Base-by-base conservation (phyloP, 1,140 invertebrate genomes). In the Philaenus spumarius region DNA sequence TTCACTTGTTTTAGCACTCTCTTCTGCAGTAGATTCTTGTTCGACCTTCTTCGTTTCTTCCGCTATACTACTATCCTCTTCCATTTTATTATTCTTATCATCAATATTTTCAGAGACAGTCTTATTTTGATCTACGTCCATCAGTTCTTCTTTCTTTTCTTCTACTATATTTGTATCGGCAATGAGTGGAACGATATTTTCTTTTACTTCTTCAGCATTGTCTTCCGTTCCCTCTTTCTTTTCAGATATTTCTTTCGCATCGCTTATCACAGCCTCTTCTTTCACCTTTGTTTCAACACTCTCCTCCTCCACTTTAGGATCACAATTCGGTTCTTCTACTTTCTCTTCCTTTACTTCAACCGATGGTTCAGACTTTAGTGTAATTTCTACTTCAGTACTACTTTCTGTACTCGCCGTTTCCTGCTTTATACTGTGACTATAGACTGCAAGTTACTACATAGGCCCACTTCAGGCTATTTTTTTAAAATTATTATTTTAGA, bases 371-470 rank as follows among this genome's bases (percentile, higher is more conserved):
- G 64, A 55, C 34, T 51, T 46, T 55, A 59, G 53, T 17, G 59
- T 57, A 30, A 30, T 30, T 30, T 30, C 26, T 2, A 70, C 62
- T 62, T 76, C 74, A 43, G 73, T 72, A 52, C 78, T 80, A 64
- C 45, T 43, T 26, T 40, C 19, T 11, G 52, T 53, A 2, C 61
- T 50, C 17, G 72, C 68, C 39, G 75, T 46, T 73, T 74, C 48
- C 74, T 74, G 17, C 68, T 66, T 2, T 4, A 37, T 55, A 30
- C 47, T 58, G n/a, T n/a, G n/a, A n/a, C n/a, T n/a, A n/a, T n/a
- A n/a, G n/a, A n/a, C n/a, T n/a, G n/a, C n/a, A n/a, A n/a, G n/a
- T n/a, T n/a, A n/a, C n/a, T n/a, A n/a, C n/a, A n/a, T n/a, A n/a
- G n/a, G n/a, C n/a, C n/a, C n/a, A n/a, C n/a, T n/a, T n/a, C n/a